Conservation (phyloP, 2,113 vertebrate species). For the Mus musculus region GRCm39 chr13:76110501-76111000, state of each 20-base stretch:
- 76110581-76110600: background rate
- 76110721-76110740: background rate
- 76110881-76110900: background rate
- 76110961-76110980: background rate
- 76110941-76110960: background rate
- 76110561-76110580: background rate
- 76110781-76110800: background rate
- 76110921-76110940: background rate
- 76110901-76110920: background rate
- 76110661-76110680: background rate
- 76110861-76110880: background rate
- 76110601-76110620: background rate
- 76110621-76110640: background rate
- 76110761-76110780: background rate
- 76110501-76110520: background rate
- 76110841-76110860: background rate
- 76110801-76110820: background rate
- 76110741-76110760: background rate
- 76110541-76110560: background rate
- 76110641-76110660: background rate
- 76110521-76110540: background rate
- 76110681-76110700: too few species aligned
- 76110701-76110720: background rate
- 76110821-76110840: background rate
- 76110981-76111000: background rate